Evolutionary conservation across 2,113 vertebrate genomes (phyloP).

Genomic region (Oryzias javanicus): DNA sequence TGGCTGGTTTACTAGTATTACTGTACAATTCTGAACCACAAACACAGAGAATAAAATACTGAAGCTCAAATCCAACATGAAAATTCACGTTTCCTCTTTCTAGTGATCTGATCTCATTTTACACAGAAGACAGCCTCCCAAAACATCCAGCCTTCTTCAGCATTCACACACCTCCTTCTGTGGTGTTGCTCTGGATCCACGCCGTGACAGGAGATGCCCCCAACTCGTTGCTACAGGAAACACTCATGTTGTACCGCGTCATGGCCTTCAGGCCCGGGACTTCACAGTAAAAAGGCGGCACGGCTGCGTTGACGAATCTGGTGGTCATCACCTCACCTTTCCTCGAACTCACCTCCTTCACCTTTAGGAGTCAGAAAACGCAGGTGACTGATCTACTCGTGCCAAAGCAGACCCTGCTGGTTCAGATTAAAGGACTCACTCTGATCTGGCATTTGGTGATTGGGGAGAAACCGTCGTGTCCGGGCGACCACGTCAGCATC

Average conservation of each 20-base stretch:
- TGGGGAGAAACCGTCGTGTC: constrained; percentile 86
- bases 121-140: too few relatives aligned
- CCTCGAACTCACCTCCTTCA: constrained; percentile 72
- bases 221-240: constrained; percentile 91
- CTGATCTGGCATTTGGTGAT: constrained; percentile 81
- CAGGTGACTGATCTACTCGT: rapidly evolving
- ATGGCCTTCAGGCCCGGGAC: constrained; percentile 83
- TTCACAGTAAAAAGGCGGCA: constrained; percentile 80
- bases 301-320: constrained; percentile 66
- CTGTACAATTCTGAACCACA: constrained; percentile 10
- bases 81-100: neutral
- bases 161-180: constrained; percentile 84
- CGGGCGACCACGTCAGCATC: constrained; percentile 83
- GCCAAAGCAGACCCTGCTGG: neutral
- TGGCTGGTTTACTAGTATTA: constrained; percentile 30
- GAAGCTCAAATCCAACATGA: constrained; percentile 3
- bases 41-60: constrained; percentile 16
- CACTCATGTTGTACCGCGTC: constrained; percentile 80
- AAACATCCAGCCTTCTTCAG: neutral
- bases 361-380: constrained; percentile 59
- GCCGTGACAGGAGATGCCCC: constrained; percentile 77
- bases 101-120: neutral
- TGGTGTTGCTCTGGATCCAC: constrained; percentile 86
- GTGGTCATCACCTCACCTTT: constrained; percentile 64
- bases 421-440: constrained; percentile 69